Conservation (phyloP, 2,888 invertebrate genomes). For the Drosophila neoperkinsi region DNA sequence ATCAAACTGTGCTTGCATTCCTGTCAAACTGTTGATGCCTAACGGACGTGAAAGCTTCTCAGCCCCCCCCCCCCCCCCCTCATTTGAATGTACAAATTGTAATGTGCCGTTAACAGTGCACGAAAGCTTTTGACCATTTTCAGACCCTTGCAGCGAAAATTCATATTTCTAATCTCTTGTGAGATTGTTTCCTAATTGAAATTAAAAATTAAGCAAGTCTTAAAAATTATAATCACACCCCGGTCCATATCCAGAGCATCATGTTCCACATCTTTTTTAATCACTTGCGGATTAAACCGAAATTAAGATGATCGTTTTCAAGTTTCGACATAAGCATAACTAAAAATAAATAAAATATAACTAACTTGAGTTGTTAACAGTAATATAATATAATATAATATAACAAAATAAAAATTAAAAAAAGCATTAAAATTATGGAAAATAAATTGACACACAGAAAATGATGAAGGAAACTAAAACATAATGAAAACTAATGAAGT, state of each 20-base stretch:
- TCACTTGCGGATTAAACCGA: no score
- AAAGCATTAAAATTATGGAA: background rate
- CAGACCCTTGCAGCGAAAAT: background rate
- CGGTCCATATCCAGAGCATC: no score
- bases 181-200: background rate
- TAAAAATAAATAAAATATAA: no score
- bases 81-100: background rate
- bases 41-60: conserved; percentile 13
- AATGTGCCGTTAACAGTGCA: background rate
- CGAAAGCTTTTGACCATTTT: background rate
- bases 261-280: no score
- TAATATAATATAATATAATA: no score
- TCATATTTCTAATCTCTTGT: background rate
- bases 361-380: no score
- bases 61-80: background rate
- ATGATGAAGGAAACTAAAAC: background rate
- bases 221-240: background rate
- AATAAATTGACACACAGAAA: no score
- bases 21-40: conserved; percentile 49
- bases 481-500: background rate
- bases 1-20: conserved; percentile 34
- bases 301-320: no score
- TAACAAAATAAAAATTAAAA: no score
- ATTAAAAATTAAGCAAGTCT: background rate
- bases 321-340: no score